Evolutionary conservation across 2,797 vertebrate genomes (phyloP).

Genomic region (Rhincodon typus): DNA sequence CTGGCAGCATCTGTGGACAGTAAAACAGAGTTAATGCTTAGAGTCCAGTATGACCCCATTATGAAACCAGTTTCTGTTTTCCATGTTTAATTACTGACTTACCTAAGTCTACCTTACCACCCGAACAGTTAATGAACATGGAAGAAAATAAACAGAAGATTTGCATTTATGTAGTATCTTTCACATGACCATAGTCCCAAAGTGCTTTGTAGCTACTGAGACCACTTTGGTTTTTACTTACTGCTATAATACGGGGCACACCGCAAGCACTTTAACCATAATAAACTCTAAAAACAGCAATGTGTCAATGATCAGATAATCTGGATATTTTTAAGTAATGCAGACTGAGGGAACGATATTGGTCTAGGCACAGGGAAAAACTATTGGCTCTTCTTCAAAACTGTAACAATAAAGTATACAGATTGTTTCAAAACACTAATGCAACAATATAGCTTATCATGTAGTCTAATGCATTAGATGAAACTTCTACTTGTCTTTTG

Average conservation of each 20-base stretch:
- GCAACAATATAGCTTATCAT: slow-evolving; percentile 40
- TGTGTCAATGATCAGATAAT: not conserved
- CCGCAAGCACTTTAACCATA: not conserved
- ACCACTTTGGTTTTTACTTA: not conserved
- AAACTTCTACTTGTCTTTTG: slow-evolving; percentile 40
- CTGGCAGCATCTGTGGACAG: too few relatives aligned
- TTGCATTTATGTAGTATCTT: not conserved
- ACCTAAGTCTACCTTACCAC: slow-evolving; percentile 15
- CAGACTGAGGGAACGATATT: not conserved
- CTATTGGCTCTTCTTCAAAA: not conserved
- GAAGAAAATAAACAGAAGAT: slow-evolving; percentile 1
- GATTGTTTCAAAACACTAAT: slow-evolving; percentile 40
- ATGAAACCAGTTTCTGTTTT: too few relatives aligned
- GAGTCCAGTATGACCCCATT: too few relatives aligned
- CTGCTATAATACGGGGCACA: not conserved
- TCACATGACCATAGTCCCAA: not conserved
- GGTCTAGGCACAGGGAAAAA: slow-evolving; percentile 33
- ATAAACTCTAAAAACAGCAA: not conserved
- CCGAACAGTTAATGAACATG: slow-evolving; percentile 26
- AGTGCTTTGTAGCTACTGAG: not conserved
- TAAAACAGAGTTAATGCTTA: too few relatives aligned
- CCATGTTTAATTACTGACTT: too few relatives aligned
- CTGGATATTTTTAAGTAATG: not conserved
- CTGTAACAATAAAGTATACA: slow-evolving; percentile 37
- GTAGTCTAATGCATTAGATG: slow-evolving; percentile 40